These are phyloP conservation scores for Gouania willdenowi DNA, from an alignment of 2,797 vertebrate genomes.

Conservation along the genomic window DNA sequence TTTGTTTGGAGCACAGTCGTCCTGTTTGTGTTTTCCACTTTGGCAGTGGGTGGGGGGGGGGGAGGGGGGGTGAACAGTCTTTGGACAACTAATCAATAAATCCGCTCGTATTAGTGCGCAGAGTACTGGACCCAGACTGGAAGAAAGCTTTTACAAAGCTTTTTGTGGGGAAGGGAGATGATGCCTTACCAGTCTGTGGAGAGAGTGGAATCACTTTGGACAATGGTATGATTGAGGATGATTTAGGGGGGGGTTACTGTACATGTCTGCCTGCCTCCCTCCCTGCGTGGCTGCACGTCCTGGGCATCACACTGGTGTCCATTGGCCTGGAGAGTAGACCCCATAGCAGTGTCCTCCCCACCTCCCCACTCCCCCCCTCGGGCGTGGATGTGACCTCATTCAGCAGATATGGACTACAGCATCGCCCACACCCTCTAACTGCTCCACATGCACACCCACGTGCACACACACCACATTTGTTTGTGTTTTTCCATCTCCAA, in stretches of 20 bases:
- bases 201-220: conserved; percentile 64
- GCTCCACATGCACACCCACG: conserved; percentile 24
- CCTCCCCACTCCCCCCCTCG: conserved; percentile 48
- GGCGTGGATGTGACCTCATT: conserved; percentile 73
- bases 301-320: conserved; percentile 59
- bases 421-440: conserved; percentile 1
- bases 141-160: conserved; percentile 73
- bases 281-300: conserved; percentile 36
- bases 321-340: conserved; percentile 56
- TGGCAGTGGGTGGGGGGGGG: too few species aligned
- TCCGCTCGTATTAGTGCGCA: conserved; percentile 62
- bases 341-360: conserved; percentile 38
- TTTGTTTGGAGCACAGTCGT: too few species aligned
- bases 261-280: conserved; percentile 46
- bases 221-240: conserved; percentile 75
- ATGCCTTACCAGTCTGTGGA: conserved; percentile 58
- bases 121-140: conserved; percentile 58
- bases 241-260: too few species aligned
- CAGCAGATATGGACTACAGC: conserved; percentile 38
- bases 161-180: conserved; percentile 63
- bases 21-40: conserved; percentile 39
- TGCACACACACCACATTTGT: conserved; percentile 28
- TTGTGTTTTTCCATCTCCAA: conserved; percentile 23
- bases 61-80: conserved; percentile 54
- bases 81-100: conserved; percentile 79